Base-by-base conservation (phyloP, 2,113 vertebrate species). In the Pelvicachromis taeniatus region DNA sequence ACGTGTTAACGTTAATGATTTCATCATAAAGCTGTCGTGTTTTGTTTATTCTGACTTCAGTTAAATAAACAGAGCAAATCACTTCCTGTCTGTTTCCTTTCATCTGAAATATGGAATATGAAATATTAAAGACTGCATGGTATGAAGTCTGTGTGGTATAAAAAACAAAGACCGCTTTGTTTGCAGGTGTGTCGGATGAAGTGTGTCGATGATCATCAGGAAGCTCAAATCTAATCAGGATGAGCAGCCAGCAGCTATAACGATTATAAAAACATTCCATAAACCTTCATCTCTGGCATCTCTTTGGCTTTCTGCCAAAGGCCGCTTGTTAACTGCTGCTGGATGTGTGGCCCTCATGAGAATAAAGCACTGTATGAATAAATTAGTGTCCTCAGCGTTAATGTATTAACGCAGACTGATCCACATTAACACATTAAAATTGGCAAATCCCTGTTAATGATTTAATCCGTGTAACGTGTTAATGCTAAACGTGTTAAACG, bases 21-120 rank as follows among this genome's bases (percentile, higher is more conserved):
- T 86, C 61, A 70, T 63, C 70, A 50, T 79, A 58, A 77, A 58
- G 31, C 38, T 45, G 63, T 52, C 11, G 54, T 65, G 35, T 68
- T 87, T 83, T 56, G 77, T 87, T 83, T 78, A 78, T 89, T 87
- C 38, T 68, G 54, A 21, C 55, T 68, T 77, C 26, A 63, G 29
- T 58, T 21, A 87, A 89, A 82, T 88, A 86, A 89, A 89, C 2
- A 21, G 63, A 55, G 26, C 65, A 78, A 68, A 54, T 1, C 4
- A 1, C 65, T 40, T 80, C 42, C 7, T 13, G 23, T 54, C 9
- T 55, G n/a, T 58, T 13, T 68, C 23, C 1, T 61, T 80, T 68
- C n/a, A 55, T 85, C 26, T 29, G 2, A 45, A 21, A 65, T 16
- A 26, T 45, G 40, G 21, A 63, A 38, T 12, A n/a, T 63, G 59